Evolutionary conservation across 2,113 vertebrate genomes (phyloP).

Genomic region (Eolophus roseicapilla): DNA sequence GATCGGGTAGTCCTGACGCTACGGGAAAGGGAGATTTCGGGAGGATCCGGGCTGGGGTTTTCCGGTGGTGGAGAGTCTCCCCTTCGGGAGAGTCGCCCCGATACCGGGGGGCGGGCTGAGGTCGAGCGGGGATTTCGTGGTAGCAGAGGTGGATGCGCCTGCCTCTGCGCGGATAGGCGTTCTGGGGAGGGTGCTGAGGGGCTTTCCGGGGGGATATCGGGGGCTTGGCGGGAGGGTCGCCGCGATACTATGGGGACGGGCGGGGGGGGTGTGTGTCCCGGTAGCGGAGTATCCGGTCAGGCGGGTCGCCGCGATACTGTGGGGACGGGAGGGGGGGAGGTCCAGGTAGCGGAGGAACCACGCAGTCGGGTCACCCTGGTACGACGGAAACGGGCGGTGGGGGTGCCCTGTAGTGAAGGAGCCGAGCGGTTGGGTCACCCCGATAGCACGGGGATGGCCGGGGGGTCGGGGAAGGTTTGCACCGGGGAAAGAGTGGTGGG

Average conservation of each 20-base stretch:
- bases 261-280: no score
- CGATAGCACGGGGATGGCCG: not conserved
- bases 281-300: not conserved
- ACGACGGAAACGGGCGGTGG: not conserved
- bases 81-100: not conserved
- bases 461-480: no score
- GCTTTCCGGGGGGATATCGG: not conserved
- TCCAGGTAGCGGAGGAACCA: not conserved
- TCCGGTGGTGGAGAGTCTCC: not conserved
- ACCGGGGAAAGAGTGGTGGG: not conserved
- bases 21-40: not conserved
- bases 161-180: not conserved
- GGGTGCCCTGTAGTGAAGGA: not conserved
- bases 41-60: not conserved
- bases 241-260: not conserved
- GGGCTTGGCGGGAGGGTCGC: not conserved
- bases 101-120: not conserved
- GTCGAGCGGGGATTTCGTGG: not conserved
- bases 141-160: not conserved
- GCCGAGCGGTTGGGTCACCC: not conserved
- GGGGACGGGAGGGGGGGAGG: not conserved
- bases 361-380: not conserved
- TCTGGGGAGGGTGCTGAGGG: not conserved
- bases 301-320: not conserved
- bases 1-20: not conserved